Conservation (phyloP, 2,888 invertebrate species). For the Melanchra persicariae region DNA sequence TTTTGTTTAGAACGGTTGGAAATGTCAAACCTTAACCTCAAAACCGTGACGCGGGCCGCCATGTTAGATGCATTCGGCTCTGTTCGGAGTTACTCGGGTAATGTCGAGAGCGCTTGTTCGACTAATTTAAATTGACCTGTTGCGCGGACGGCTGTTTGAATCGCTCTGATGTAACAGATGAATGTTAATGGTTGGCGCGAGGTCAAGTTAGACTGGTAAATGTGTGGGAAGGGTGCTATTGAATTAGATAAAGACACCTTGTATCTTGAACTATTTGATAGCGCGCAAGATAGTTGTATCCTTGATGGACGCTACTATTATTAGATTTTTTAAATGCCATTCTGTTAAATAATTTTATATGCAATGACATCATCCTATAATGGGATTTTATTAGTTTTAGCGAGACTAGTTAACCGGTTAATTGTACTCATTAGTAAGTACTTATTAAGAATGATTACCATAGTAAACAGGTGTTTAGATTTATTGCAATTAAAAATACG, state of each 20-base stretch:
- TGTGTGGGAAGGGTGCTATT: slow-evolving; percentile 78
- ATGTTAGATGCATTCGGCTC: slow-evolving; percentile 83
- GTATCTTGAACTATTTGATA: slow-evolving; percentile 81
- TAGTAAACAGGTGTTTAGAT: slow-evolving; percentile 36
- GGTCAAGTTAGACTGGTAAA: slow-evolving; percentile 74
- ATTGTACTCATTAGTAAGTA: slow-evolving; percentile 15
- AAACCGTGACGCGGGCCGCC: slow-evolving; percentile 87
- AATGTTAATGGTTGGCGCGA: slow-evolving; percentile 57
- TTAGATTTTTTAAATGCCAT: slow-evolving; percentile 56
- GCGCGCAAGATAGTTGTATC: slow-evolving; percentile 71
- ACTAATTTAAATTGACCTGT: slow-evolving; percentile 75
- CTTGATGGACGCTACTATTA: slow-evolving; percentile 69
- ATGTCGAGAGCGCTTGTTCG: slow-evolving; percentile 66
- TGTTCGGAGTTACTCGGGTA: slow-evolving; percentile 79
- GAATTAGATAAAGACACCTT: slow-evolving; percentile 84
- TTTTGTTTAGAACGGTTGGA: slow-evolving; percentile 83
- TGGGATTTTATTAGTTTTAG: slow-evolving; percentile 15
- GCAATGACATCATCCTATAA: slow-evolving; percentile 49
- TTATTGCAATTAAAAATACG: not conserved
- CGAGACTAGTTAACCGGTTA: slow-evolving; percentile 13
- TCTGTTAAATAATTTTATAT: slow-evolving; percentile 42
- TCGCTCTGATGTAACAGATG: slow-evolving; percentile 51
- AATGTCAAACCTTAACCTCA: slow-evolving; percentile 91
- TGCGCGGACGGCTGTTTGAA: slow-evolving; percentile 52
- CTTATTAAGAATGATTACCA: slow-evolving; percentile 12